phyloP scores from a whole-genome alignment of 2,113 vertebrate species.

The Daubentonia madagascariensis region DNA sequence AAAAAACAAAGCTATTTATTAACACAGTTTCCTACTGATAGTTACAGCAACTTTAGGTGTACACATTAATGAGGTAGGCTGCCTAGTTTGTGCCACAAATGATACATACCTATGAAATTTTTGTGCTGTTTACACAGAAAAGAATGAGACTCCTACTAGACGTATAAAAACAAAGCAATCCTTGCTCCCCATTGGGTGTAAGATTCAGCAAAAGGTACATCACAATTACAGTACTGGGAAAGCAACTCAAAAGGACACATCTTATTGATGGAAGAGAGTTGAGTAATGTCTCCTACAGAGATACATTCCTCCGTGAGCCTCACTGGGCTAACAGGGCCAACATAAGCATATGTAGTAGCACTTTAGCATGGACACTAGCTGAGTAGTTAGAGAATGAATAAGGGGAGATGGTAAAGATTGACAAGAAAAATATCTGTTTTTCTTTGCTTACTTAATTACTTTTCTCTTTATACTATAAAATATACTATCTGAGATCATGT shows the following conservation, averaged over 20 bases:
- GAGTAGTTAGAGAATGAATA: not conserved
- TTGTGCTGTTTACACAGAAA: constrained; percentile 30
- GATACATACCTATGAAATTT: constrained; percentile 30
- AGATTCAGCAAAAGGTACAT: not conserved
- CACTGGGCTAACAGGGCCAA: not conserved
- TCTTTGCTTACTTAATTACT: not conserved
- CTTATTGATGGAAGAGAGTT: not conserved
- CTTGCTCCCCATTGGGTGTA: not conserved
- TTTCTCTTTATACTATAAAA: not conserved
- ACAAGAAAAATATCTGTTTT: not conserved
- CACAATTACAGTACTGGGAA: not conserved
- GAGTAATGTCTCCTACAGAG: not conserved
- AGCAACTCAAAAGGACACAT: constrained; percentile 9
- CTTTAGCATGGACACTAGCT: not conserved
- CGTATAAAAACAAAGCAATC: constrained; percentile 10
- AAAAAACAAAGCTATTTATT: constrained; percentile 59
- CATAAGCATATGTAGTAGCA: not conserved
- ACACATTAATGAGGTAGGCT: constrained; percentile 42
- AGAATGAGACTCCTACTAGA: not conserved
- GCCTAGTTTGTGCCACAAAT: constrained; percentile 28
- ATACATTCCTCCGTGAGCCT: not conserved
- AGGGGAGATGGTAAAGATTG: not conserved
- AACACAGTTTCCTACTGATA: constrained; percentile 52
- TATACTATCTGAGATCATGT: not conserved
- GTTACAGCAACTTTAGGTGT: constrained; percentile 26